phyloP scores from a whole-genome alignment of 2,113 vertebrate species.

The Gulo gulo region DNA sequence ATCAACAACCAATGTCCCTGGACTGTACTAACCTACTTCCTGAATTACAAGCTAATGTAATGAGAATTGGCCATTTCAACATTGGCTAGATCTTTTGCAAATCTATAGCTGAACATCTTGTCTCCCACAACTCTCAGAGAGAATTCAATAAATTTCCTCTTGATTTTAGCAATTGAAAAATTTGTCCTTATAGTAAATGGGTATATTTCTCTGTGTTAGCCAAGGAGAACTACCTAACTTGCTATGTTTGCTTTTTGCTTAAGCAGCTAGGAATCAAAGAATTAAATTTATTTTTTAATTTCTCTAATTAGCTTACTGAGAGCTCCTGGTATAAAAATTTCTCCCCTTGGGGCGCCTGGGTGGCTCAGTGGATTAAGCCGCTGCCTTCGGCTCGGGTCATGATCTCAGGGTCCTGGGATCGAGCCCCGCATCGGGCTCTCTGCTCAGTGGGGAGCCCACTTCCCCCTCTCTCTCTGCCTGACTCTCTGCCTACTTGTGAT shows the following conservation, averaged over 20 bases:
- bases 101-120: neutral
- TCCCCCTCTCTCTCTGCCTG: too few relatives aligned
- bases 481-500: too few relatives aligned
- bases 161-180: neutral
- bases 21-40: conserved; percentile 50
- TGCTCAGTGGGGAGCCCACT: too few relatives aligned
- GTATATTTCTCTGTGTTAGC: neutral
- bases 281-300: conserved; percentile 35
- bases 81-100: conserved; percentile 31
- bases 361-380: too few relatives aligned
- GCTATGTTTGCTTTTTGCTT: conserved; percentile 7
- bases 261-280: conserved; percentile 23
- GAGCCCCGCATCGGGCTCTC: too few relatives aligned
- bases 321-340: neutral
- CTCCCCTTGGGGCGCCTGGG: too few relatives aligned
- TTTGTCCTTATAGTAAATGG: neutral
- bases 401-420: too few relatives aligned
- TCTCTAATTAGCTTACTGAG: neutral
- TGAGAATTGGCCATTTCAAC: conserved; percentile 37
- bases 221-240: neutral
- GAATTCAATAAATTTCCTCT: neutral
- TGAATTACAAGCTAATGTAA: conserved; percentile 33
- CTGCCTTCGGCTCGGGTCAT: too few relatives aligned
- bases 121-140: conserved; percentile 1
- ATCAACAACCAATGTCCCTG: conserved; percentile 14